phyloP scores from a whole-genome alignment of 2,113 vertebrate genomes.

The Peromyscus californicus region DNA sequence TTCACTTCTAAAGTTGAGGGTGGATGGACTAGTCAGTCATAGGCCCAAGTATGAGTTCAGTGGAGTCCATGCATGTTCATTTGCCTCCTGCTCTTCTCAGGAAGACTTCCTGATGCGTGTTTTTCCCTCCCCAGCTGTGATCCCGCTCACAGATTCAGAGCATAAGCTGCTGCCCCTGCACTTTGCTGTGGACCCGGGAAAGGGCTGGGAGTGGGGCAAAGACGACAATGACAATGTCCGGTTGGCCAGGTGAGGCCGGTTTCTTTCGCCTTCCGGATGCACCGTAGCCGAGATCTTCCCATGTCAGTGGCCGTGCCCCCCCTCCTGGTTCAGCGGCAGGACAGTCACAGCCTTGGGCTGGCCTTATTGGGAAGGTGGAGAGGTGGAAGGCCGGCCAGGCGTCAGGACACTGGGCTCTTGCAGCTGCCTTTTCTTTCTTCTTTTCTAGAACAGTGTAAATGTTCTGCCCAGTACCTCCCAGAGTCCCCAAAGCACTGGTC shows the following conservation, averaged over 20 bases:
- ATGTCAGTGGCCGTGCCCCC: not conserved
- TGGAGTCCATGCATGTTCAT: not conserved
- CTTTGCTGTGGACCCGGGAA: slow-evolving; percentile 97
- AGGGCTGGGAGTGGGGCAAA: slow-evolving; percentile 97
- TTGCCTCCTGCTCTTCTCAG: not conserved
- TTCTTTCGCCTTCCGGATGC: not conserved
- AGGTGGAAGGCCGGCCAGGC: not conserved
- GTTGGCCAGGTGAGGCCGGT: slow-evolving; percentile 92
- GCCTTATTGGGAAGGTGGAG: not conserved
- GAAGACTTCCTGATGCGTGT: slow-evolving; percentile 8
- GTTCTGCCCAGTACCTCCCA: not conserved
- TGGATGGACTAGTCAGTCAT: not conserved
- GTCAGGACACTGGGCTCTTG: not conserved
- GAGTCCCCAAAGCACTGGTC: slow-evolving; percentile 1
- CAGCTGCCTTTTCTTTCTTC: not conserved
- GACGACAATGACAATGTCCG: slow-evolving; percentile 95
- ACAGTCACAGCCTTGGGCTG: not conserved
- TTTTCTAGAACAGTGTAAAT: not conserved
- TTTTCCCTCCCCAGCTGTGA: slow-evolving; percentile 90
- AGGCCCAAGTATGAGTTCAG: not conserved
- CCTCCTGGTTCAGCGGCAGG: not conserved
- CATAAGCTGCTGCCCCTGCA: slow-evolving; percentile 98
- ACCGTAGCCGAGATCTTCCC: not conserved
- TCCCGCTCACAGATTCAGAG: slow-evolving; percentile 96
- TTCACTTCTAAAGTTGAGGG: not conserved